Conservation (phyloP, 2,888 invertebrate species). For the Synergus japonicus region DNA sequence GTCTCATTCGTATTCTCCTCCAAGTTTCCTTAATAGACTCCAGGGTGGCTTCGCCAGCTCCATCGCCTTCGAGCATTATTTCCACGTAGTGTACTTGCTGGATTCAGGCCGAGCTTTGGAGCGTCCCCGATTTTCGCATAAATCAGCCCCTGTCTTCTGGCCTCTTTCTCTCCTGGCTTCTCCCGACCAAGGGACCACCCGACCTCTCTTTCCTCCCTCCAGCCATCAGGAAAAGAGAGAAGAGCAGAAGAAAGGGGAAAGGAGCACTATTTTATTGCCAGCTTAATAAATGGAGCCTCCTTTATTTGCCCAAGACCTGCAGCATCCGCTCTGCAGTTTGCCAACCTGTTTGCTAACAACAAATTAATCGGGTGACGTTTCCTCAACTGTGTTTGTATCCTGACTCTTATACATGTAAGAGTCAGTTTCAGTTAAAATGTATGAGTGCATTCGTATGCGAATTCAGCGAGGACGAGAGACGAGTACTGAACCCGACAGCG, state of each 20-base stretch:
- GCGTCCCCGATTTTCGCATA: slow-evolving; percentile 74
- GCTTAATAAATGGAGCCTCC: slow-evolving; percentile 75
- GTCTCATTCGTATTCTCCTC: slow-evolving; percentile 62
- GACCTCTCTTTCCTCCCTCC: slow-evolving; percentile 42
- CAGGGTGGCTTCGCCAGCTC: slow-evolving; percentile 66
- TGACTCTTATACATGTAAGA: slow-evolving; percentile 1
- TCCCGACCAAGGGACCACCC: slow-evolving; percentile 67
- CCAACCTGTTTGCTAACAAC: slow-evolving; percentile 76
- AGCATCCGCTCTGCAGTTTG: slow-evolving; percentile 73
- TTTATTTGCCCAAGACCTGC: slow-evolving; percentile 71
- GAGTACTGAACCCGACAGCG: slow-evolving; percentile 53
- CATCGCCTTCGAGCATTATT: slow-evolving; percentile 62
- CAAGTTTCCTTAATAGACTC: slow-evolving; percentile 61
- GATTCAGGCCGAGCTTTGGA: slow-evolving; percentile 62
- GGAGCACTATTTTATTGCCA: slow-evolving; percentile 74
- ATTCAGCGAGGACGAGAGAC: slow-evolving; percentile 57
- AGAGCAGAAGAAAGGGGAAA: slow-evolving; percentile 54
- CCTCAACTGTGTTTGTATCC: slow-evolving; percentile 49
- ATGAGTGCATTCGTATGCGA: slow-evolving; percentile 48
- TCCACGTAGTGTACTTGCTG: slow-evolving; percentile 62
- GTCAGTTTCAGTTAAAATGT: neutral
- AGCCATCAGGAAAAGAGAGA: slow-evolving; percentile 44
- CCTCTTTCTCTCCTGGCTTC: slow-evolving; percentile 51
- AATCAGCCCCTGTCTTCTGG: slow-evolving; percentile 69
- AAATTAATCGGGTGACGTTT: slow-evolving; percentile 75